These are phyloP conservation scores for Dolichoris vasculosae DNA, from an alignment of 1,140 invertebrate species.

Conservation along the genomic window DNA sequence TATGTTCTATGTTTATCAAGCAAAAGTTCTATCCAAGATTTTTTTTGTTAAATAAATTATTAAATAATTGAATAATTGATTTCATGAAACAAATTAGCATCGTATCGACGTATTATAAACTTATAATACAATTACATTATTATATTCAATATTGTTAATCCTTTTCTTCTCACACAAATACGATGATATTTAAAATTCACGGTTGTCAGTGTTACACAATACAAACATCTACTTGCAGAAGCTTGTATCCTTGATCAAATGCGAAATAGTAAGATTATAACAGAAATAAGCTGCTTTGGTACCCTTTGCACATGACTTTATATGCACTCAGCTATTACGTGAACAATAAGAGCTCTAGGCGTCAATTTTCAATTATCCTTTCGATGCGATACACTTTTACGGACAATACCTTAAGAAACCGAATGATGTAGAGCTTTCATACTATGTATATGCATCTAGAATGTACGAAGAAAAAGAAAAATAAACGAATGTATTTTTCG, in stretches of 20 bases:
- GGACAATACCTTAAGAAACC: background rate
- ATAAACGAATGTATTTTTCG: background rate
- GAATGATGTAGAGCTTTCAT: background rate
- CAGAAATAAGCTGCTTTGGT: background rate
- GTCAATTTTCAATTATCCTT: slow-evolving; percentile 34
- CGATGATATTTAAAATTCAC: slow-evolving; percentile 44
- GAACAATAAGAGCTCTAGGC: slow-evolving; percentile 26
- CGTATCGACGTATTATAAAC: too few relatives aligned
- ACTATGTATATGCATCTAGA: background rate
- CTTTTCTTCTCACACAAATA: background rate
- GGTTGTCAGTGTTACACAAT: slow-evolving; percentile 34
- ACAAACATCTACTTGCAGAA: background rate
- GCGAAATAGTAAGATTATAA: slow-evolving; percentile 36
- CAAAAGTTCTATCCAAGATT: too few relatives aligned
- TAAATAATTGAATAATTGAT: too few relatives aligned
- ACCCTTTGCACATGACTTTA: background rate
- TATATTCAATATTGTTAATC: too few relatives aligned
- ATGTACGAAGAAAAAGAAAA: background rate
- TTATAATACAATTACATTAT: too few relatives aligned
- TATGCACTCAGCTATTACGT: background rate
- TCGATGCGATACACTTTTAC: background rate
- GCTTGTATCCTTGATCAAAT: slow-evolving; percentile 33
- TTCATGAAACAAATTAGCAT: too few relatives aligned
- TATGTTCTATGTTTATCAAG: too few relatives aligned
- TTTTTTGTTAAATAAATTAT: too few relatives aligned